A percentile compares a stretch with the other conserved stretches of the same genome.
phyloP scores from a whole-genome alignment of 2,888 invertebrate genomes.

The Orchestes rusci region DNA sequence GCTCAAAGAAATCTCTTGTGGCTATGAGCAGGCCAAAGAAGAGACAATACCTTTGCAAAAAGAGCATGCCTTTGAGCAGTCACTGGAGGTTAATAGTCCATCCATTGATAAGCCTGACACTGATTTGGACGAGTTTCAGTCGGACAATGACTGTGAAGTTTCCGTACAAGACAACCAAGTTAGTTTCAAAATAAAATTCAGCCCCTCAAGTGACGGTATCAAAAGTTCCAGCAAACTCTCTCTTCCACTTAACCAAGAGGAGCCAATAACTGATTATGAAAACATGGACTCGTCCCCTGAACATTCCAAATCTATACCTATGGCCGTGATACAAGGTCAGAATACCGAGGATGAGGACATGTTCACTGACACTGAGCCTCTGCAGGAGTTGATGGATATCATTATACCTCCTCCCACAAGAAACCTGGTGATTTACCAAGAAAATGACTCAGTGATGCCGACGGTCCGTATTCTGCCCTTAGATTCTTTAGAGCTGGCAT shows the following conservation, averaged over 20 bases:
- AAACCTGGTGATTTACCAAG: slow-evolving; percentile 41
- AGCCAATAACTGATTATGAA: slow-evolving; percentile 46
- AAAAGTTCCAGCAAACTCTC: slow-evolving; percentile 7
- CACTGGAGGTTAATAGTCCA: background rate
- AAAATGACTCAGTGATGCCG: slow-evolving; percentile 34
- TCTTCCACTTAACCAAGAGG: slow-evolving; percentile 28
- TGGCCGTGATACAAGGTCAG: slow-evolving; percentile 36
- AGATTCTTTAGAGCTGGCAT: slow-evolving; percentile 30
- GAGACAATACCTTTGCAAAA: slow-evolving; percentile 23
- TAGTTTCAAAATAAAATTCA: slow-evolving; percentile 20
- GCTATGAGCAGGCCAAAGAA: slow-evolving; percentile 28
- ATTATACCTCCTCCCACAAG: slow-evolving; percentile 44
- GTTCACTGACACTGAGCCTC: slow-evolving; percentile 24
- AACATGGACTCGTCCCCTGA: slow-evolving; percentile 41
- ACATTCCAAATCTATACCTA: slow-evolving; percentile 34
- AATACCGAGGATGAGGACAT: slow-evolving; percentile 30
- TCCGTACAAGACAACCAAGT: background rate
- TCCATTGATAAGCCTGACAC: slow-evolving; percentile 11
- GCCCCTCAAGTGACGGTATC: slow-evolving; percentile 9
- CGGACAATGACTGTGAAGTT: slow-evolving; percentile 18
- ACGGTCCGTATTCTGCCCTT: slow-evolving; percentile 45
- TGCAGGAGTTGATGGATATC: slow-evolving; percentile 29
- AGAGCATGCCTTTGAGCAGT: slow-evolving; percentile 1
- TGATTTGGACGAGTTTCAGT: slow-evolving; percentile 30
- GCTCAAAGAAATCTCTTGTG: slow-evolving; percentile 29